Percentiles rank a stretch among this genome's conserved stretches.
phyloP scores from a whole-genome alignment of 2,888 invertebrate genomes.

The Thera obeliscata region DNA sequence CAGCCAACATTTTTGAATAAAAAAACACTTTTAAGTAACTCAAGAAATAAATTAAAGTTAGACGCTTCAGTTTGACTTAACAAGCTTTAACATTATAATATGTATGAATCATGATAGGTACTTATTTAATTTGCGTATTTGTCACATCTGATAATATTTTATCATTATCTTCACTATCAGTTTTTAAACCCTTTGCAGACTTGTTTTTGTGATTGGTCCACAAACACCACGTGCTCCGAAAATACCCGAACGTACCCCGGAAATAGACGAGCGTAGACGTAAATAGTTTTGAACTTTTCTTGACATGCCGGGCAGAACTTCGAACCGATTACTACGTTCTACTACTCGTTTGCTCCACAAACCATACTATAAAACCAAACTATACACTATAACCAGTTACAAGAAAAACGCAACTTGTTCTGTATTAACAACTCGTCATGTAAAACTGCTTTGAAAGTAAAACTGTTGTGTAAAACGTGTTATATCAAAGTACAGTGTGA shows the following conservation, averaged over 20 bases:
- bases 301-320: slow-evolving; percentile 56
- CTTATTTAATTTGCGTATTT: not conserved
- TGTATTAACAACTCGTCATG: not conserved
- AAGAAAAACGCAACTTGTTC: slow-evolving; percentile 10
- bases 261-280: slow-evolving; percentile 63
- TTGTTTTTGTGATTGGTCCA: slow-evolving; percentile 38
- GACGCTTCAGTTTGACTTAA: too few species aligned
- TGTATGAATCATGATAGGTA: too few species aligned
- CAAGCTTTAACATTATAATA: too few species aligned
- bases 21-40: too few species aligned
- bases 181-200: not conserved
- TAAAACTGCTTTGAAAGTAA: not conserved
- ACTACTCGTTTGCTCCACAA: not conserved
- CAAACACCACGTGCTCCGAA: slow-evolving; percentile 71
- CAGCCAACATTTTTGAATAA: too few species aligned
- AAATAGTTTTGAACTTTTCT: slow-evolving; percentile 73
- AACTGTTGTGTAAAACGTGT: not conserved
- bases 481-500: not conserved
- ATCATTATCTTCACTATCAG: too few species aligned
- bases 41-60: too few species aligned
- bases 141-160: not conserved
- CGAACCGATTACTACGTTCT: slow-evolving; percentile 42
- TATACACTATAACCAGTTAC: slow-evolving; percentile 20
- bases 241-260: slow-evolving; percentile 60
- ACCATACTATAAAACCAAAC: not conserved